These are phyloP conservation scores for Drosophila malerkotliana DNA, from an alignment of 1,140 invertebrate genomes.

Conservation along the genomic window DNA sequence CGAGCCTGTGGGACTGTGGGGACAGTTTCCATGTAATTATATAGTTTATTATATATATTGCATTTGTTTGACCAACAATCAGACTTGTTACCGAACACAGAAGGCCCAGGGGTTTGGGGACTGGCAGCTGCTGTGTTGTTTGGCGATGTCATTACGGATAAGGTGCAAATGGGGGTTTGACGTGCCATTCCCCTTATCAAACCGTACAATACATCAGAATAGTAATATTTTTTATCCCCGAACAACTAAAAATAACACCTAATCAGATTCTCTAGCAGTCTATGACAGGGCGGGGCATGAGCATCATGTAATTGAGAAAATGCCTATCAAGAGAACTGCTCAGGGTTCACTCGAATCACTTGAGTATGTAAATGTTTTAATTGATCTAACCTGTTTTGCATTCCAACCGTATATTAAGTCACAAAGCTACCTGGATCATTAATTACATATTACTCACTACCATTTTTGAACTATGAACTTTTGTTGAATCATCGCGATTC, in stretches of 20 bases:
- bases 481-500: slow-evolving; percentile 24
- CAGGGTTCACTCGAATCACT: background rate
- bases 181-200: slow-evolving; percentile 19
- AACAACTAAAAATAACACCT: background rate
- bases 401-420: slow-evolving; percentile 1
- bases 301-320: slow-evolving; percentile 15
- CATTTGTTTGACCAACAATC: slow-evolving; percentile 36
- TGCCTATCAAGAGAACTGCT: slow-evolving; percentile 5
- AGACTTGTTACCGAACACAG: slow-evolving; percentile 10
- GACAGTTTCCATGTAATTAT: slow-evolving; percentile 19
- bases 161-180: slow-evolving; percentile 24
- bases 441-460: slow-evolving; percentile 7
- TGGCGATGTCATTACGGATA: slow-evolving; percentile 52
- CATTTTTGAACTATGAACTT: slow-evolving; percentile 18
- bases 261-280: background rate
- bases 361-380: background rate
- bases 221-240: slow-evolving; percentile 13
- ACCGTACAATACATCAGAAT: slow-evolving; percentile 11
- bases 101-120: slow-evolving; percentile 5
- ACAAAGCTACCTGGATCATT: background rate
- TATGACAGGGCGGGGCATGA: background rate
- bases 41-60: slow-evolving; percentile 26
- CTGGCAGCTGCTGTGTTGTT: slow-evolving; percentile 13
- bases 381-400: background rate
- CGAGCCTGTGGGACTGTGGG: slow-evolving; percentile 10